A percentile compares a stretch with the other conserved stretches of the same genome.
phyloP scores from a whole-genome alignment of 2,113 vertebrate species.

The Pachypanchax playfairii region DNA sequence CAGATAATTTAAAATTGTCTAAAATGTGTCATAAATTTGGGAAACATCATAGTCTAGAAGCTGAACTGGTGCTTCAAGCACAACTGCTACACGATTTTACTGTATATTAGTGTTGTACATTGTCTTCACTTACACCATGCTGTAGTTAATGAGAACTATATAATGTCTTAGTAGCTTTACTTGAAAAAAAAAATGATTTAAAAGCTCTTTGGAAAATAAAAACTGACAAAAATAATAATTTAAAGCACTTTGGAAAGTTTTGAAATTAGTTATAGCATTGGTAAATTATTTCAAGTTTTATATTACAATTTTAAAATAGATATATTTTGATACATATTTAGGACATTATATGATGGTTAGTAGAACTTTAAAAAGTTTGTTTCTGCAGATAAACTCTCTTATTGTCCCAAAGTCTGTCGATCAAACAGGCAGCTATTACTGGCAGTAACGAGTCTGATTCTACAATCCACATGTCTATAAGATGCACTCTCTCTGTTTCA shows the following conservation, averaged over 20 bases:
- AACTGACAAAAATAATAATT: neutral
- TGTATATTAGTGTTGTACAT: slow-evolving; percentile 67
- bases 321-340: neutral
- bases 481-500: slow-evolving; percentile 39
- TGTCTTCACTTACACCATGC: slow-evolving; percentile 42
- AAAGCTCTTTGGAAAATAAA: neutral
- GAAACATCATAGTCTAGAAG: slow-evolving; percentile 21
- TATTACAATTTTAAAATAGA: neutral
- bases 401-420: slow-evolving; percentile 57
- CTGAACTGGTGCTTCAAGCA: slow-evolving; percentile 51
- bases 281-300: neutral
- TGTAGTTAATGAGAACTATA: slow-evolving; percentile 9
- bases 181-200: neutral
- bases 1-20: slow-evolving; percentile 19
- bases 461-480: slow-evolving; percentile 56
- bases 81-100: slow-evolving; percentile 58
- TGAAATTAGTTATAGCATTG: neutral
- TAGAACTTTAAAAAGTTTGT: slow-evolving; percentile 30
- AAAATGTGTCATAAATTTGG: slow-evolving; percentile 15
- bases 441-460: slow-evolving; percentile 62
- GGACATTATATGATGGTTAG: slow-evolving; percentile 31
- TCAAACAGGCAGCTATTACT: slow-evolving; percentile 77
- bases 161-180: slow-evolving; percentile 29
- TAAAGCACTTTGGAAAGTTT: slow-evolving; percentile 12
- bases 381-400: slow-evolving; percentile 32